Percentiles rank a stretch among this genome's conserved stretches.
These are phyloP conservation scores for Spilosoma lubricipeda DNA, from an alignment of 2,888 invertebrate species.

Conservation along the genomic window DNA sequence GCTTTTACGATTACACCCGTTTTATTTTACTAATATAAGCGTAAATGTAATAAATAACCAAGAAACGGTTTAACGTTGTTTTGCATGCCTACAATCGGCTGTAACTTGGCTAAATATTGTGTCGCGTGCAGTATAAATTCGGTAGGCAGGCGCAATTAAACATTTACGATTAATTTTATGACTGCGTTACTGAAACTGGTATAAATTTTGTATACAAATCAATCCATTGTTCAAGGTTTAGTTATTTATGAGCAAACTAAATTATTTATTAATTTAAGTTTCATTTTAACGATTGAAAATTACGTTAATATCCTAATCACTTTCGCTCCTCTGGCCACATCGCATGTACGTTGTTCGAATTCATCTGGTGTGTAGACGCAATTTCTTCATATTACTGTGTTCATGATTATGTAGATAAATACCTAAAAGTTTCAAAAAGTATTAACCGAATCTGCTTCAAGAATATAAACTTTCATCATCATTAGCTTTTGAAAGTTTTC, in stretches of 20 bases:
- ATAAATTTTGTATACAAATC: slow-evolving; percentile 51
- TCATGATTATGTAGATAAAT: too few relatives aligned
- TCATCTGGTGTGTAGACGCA: too few relatives aligned
- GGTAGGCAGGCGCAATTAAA: slow-evolving; percentile 62
- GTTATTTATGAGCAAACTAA: neutral
- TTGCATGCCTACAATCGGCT: slow-evolving; percentile 70
- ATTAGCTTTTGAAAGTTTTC: too few relatives aligned
- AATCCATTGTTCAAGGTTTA: slow-evolving; percentile 33
- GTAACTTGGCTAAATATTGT: slow-evolving; percentile 70
- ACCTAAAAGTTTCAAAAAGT: too few relatives aligned
- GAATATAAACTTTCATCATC: too few relatives aligned
- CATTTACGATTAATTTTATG: slow-evolving; percentile 65
- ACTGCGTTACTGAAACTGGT: slow-evolving; percentile 47
- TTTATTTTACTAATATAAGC: slow-evolving; percentile 48
- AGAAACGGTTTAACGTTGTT: slow-evolving; percentile 62
- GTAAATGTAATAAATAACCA: slow-evolving; percentile 55
- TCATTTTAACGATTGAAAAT: neutral
- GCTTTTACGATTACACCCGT: slow-evolving; percentile 43
- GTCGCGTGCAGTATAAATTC: slow-evolving; percentile 72
- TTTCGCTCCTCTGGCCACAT: neutral
- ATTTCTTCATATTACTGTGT: too few relatives aligned
- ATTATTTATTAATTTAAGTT: neutral
- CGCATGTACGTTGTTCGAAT: too few relatives aligned
- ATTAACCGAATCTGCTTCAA: too few relatives aligned
- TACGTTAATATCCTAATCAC: neutral